A percentile compares a stretch with the other conserved stretches of the same genome.
Conservation (phyloP, 1,140 invertebrate genomes). For the Drosophila willistoni region DNA sequence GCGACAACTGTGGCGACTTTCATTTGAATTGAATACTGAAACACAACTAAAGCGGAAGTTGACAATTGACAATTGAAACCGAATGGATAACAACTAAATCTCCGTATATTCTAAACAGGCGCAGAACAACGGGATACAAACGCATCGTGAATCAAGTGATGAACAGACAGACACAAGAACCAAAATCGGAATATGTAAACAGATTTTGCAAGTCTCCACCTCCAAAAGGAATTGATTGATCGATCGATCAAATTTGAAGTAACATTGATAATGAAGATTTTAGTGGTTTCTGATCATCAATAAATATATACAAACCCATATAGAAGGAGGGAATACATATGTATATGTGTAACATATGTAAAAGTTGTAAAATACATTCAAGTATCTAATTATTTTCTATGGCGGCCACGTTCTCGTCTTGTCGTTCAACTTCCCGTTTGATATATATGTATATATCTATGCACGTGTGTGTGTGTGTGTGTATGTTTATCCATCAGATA, state of each 20-base stretch:
- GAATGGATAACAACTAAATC: too few relatives aligned
- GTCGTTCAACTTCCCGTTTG: constrained; percentile 49
- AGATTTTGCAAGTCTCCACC: not conserved
- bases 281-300: not conserved
- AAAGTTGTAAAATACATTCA: not conserved
- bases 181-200: not conserved
- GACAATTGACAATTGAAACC: too few relatives aligned
- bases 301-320: not conserved
- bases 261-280: not conserved
- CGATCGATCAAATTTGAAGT: not conserved
- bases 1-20: too few relatives aligned
- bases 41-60: too few relatives aligned
- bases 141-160: too few relatives aligned
- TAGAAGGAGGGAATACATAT: constrained; percentile 6
- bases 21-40: too few relatives aligned
- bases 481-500: constrained; percentile 45
- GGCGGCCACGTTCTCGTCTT: constrained; percentile 45
- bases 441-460: constrained; percentile 13
- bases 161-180: too few relatives aligned
- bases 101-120: too few relatives aligned
- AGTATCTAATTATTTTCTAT: constrained; percentile 12
- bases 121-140: too few relatives aligned
- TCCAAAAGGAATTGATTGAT: too few relatives aligned
- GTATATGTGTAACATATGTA: constrained; percentile 8
- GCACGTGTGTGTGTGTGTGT: constrained; percentile 19